Evolutionary conservation across 2,113 vertebrate species (phyloP).

Genomic region (Lutjanus erythropterus): DNA sequence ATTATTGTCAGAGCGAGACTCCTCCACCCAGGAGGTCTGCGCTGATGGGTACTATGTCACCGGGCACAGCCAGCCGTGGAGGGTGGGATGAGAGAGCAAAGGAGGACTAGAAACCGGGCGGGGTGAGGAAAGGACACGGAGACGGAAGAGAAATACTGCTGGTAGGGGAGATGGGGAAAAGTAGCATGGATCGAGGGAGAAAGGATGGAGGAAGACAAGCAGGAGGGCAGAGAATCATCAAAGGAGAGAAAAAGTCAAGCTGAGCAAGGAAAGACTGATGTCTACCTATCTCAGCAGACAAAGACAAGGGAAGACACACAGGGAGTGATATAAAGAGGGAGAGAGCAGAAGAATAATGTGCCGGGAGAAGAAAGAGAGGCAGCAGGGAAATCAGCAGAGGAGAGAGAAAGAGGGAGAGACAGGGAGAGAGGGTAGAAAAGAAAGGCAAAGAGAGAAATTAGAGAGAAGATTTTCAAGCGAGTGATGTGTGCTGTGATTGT

Average conservation of each 20-base stretch:
- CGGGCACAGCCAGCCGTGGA: constrained; percentile 67
- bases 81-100: constrained; percentile 54
- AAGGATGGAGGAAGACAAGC: constrained; percentile 41
- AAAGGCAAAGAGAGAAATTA: constrained; percentile 92
- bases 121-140: constrained; percentile 41
- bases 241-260: constrained; percentile 63
- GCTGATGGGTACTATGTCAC: constrained; percentile 81
- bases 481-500: constrained; percentile 93
- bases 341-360: constrained; percentile 69
- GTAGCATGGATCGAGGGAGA: constrained; percentile 39
- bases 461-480: constrained; percentile 90
- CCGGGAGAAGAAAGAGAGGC: constrained; percentile 73
- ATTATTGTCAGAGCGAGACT: constrained; percentile 81
- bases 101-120: constrained; percentile 27
- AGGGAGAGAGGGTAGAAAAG: constrained; percentile 52
- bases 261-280: constrained; percentile 66
- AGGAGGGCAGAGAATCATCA: constrained; percentile 58
- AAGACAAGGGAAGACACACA: constrained; percentile 71
- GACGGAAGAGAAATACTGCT: constrained; percentile 37
- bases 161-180: constrained; percentile 38
- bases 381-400: constrained; percentile 77
- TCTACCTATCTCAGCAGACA: constrained; percentile 72
- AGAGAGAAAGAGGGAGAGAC: constrained; percentile 52
- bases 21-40: constrained; percentile 72
- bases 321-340: constrained; percentile 69